Percentiles rank a stretch among this genome's conserved stretches.
These are phyloP conservation scores for Ctenosaura bakeri DNA, from an alignment of 2,797 vertebrate genomes.

Conservation along the genomic window DNA sequence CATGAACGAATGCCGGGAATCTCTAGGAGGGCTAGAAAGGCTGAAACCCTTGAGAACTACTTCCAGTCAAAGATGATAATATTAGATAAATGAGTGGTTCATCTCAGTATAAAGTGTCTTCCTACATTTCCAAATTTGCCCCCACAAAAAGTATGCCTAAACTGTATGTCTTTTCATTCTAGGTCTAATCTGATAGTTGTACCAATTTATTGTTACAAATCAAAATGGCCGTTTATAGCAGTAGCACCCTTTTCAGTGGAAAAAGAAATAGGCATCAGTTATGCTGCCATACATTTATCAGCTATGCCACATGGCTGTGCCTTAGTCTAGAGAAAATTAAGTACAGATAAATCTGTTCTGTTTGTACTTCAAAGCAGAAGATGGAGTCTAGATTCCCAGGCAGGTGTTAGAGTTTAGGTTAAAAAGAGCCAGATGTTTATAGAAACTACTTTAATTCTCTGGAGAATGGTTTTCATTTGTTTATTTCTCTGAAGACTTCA, in stretches of 20 bases:
- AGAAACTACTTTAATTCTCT: constrained; percentile 72
- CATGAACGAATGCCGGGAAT: too few species aligned
- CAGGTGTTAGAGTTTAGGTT: constrained; percentile 78
- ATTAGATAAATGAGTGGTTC: too few species aligned
- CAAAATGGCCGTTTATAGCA: neutral
- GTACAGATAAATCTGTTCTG: constrained; percentile 63
- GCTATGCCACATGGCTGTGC: constrained; percentile 53
- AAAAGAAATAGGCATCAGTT: constrained; percentile 45
- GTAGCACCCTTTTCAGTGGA: neutral
- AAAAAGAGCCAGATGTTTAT: constrained; percentile 79
- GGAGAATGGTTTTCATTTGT: constrained; percentile 82
- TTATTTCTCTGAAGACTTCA: constrained; percentile 76
- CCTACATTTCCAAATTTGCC: neutral
- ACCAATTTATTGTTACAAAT: neutral
- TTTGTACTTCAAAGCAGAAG: constrained; percentile 69
- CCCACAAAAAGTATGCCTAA: neutral
- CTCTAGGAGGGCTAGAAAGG: too few species aligned
- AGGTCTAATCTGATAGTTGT: neutral
- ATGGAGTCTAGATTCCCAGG: constrained; percentile 73
- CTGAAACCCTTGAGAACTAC: too few species aligned
- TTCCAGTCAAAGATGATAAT: too few species aligned
- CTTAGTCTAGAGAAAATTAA: constrained; percentile 65
- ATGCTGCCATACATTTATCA: constrained; percentile 65
- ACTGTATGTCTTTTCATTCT: neutral
- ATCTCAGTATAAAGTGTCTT: too few species aligned